Conservation (phyloP, 2,888 invertebrate genomes). For the Bombyx huttoni region DNA sequence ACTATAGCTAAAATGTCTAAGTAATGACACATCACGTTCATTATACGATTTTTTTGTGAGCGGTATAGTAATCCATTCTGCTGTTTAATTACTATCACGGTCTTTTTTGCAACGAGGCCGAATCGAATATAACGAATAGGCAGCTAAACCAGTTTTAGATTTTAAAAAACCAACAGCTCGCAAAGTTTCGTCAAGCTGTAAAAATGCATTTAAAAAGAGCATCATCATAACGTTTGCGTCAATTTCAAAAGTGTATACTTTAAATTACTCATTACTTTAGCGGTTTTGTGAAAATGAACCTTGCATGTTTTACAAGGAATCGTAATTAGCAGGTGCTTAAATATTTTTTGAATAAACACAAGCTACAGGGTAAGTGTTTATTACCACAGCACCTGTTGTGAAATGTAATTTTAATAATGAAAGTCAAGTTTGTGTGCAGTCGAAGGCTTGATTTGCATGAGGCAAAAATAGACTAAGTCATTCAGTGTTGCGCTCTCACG, state of each 20-base stretch:
- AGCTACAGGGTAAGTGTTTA: not conserved
- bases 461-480: not conserved
- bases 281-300: not conserved
- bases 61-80: not conserved
- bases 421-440: not conserved
- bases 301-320: not conserved
- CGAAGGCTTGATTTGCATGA: too few species aligned
- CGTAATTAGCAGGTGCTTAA: not conserved
- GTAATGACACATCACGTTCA: conserved; percentile 26
- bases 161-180: too few species aligned
- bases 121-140: not conserved
- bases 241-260: not conserved
- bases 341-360: not conserved
- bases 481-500: not conserved
- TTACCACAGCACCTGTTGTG: not conserved
- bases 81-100: not conserved
- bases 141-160: too few species aligned
- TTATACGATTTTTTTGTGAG: conserved; percentile 12
- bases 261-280: not conserved
- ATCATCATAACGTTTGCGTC: too few species aligned
- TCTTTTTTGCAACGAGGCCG: not conserved
- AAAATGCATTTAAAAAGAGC: too few species aligned
- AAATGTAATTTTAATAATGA: not conserved
- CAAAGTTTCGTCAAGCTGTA: too few species aligned
- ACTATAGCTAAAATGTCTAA: conserved; percentile 33